These are phyloP conservation scores for Herminia tarsipennalis DNA, from an alignment of 2,888 invertebrate species.

Conservation along the genomic window DNA sequence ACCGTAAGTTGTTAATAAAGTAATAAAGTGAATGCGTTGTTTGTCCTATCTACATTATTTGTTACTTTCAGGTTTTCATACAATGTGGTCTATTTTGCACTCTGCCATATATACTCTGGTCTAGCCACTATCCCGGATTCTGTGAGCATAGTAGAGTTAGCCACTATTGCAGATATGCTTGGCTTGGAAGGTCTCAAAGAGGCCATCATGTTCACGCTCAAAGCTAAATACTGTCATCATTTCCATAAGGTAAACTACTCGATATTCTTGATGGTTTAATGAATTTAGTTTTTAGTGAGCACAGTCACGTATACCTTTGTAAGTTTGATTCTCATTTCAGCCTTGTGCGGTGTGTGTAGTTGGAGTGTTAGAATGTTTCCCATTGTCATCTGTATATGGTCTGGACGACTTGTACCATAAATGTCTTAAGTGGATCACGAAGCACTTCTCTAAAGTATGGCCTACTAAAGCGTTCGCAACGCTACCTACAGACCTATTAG, in stretches of 20 bases:
- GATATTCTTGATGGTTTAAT: neutral
- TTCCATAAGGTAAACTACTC: slow-evolving; percentile 91
- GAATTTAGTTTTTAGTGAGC: slow-evolving; percentile 3
- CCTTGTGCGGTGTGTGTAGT: slow-evolving; percentile 95
- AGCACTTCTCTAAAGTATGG: slow-evolving; percentile 94
- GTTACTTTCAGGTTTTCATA: slow-evolving; percentile 88
- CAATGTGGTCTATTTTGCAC: slow-evolving; percentile 94
- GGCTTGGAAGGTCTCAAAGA: slow-evolving; percentile 96
- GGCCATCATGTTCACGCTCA: slow-evolving; percentile 94
- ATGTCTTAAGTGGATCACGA: slow-evolving; percentile 94
- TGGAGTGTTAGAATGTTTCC: slow-evolving; percentile 95
- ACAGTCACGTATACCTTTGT: neutral
- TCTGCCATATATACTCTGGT: slow-evolving; percentile 98
- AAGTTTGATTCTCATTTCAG: slow-evolving; percentile 72
- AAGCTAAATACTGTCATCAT: slow-evolving; percentile 96
- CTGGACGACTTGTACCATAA: slow-evolving; percentile 95
- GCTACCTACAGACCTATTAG: slow-evolving; percentile 92
- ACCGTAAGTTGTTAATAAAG: slow-evolving; percentile 84
- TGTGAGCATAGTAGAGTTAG: slow-evolving; percentile 94
- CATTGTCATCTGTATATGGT: slow-evolving; percentile 93
- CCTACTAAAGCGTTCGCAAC: slow-evolving; percentile 95
- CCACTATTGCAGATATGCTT: slow-evolving; percentile 95
- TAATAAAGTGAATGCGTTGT: neutral
- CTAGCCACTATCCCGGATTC: slow-evolving; percentile 94
- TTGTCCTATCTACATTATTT: neutral